Evolutionary conservation across 2,113 vertebrate species (phyloP).

Genomic region (Scortum barcoo): DNA sequence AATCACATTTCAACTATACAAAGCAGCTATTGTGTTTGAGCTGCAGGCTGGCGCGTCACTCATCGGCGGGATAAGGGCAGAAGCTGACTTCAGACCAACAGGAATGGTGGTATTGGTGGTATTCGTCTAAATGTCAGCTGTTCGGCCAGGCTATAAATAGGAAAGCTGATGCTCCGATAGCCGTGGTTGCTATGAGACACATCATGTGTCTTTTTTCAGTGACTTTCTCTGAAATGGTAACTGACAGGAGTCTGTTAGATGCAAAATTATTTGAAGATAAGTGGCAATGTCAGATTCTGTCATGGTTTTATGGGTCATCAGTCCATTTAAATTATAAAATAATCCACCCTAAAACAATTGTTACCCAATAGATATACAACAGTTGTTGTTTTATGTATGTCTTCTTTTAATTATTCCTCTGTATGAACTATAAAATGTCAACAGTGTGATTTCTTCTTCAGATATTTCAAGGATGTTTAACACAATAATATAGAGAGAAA

Average conservation of each 20-base stretch:
- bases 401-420: background rate
- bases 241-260: background rate
- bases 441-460: background rate
- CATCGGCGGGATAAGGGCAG: constrained; percentile 66
- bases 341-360: constrained; percentile 3
- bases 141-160: constrained; percentile 77
- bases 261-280: constrained; percentile 1
- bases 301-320: background rate
- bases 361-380: background rate
- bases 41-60: constrained; percentile 61
- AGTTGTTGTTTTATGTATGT: background rate
- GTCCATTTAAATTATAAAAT: background rate
- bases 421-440: background rate
- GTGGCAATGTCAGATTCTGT: background rate
- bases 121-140: constrained; percentile 82
- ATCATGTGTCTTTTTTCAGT: constrained; percentile 31
- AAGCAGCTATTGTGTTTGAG: constrained; percentile 63
- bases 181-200: constrained; percentile 60
- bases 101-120: constrained; percentile 75
- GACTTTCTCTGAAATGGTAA: constrained; percentile 35
- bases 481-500: background rate
- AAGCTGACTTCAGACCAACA: constrained; percentile 71
- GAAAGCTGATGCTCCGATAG: constrained; percentile 33
- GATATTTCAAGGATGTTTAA: background rate
- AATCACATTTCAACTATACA: constrained; percentile 31